phyloP scores from a whole-genome alignment of 2,113 vertebrate genomes.

The Cromileptes altivelis region DNA sequence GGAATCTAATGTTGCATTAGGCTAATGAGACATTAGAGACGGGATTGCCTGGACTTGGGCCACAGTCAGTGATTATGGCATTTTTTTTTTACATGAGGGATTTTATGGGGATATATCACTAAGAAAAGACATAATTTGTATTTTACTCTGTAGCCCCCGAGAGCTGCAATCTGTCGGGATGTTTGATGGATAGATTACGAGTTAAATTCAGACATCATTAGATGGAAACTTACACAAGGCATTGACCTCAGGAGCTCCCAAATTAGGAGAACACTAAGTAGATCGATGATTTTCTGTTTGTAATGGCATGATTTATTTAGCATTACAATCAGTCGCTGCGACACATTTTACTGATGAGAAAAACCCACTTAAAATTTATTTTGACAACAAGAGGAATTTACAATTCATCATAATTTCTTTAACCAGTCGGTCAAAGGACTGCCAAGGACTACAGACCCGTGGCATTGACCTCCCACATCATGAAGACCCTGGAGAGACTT shows the following conservation, averaged over 20 bases:
- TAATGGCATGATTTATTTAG: neutral
- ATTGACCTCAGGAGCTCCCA: neutral
- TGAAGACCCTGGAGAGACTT: too few relatives aligned
- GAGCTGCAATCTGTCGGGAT: neutral
- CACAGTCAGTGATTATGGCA: slow-evolving; percentile 14
- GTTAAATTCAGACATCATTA: neutral
- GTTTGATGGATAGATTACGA: slow-evolving; percentile 3
- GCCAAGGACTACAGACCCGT: too few relatives aligned
- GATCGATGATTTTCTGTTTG: neutral
- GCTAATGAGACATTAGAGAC: slow-evolving; percentile 55
- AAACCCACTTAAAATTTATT: neutral
- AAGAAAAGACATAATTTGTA: slow-evolving; percentile 1
- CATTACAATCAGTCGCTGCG: neutral
- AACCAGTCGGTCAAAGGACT: too few relatives aligned
- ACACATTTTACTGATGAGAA: neutral
- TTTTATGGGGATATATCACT: slow-evolving; percentile 26
- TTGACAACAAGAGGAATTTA: too few relatives aligned
- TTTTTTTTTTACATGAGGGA: neutral
- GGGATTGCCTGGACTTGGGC: slow-evolving; percentile 10
- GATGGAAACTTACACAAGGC: neutral
- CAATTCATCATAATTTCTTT: too few relatives aligned
- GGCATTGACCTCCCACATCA: too few relatives aligned
- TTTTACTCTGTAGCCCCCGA: neutral
- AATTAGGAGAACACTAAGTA: neutral
- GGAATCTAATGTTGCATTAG: slow-evolving; percentile 55